Evolutionary conservation across 2,113 vertebrate genomes (phyloP).

Genomic region (Cettia cetti): DNA sequence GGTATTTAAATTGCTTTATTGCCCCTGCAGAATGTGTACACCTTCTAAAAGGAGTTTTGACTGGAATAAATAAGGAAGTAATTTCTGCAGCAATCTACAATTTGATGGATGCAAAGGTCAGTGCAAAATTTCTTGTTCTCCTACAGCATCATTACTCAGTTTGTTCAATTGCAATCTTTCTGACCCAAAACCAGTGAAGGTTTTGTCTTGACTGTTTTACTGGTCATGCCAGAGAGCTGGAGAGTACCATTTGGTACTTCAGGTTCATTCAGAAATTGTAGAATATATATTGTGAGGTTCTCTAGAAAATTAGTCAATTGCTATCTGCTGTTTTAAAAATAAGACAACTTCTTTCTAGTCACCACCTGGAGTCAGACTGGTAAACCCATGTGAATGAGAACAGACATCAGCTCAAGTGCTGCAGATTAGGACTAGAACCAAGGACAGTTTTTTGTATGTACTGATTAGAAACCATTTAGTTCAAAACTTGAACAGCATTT

Average conservation of each 20-base stretch:
- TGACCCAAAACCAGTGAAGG: neutral
- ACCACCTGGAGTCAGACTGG: neutral
- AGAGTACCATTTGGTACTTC: neutral
- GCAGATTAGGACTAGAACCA: neutral
- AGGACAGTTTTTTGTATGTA: neutral
- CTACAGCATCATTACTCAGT: neutral
- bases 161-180: neutral
- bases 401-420: neutral
- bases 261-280: neutral
- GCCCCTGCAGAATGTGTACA: slow-evolving; percentile 31
- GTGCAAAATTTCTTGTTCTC: neutral
- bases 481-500: neutral
- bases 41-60: slow-evolving; percentile 34
- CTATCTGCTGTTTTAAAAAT: neutral
- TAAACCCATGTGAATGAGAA: neutral
- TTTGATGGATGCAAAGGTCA: slow-evolving; percentile 58
- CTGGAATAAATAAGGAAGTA: slow-evolving; percentile 9
- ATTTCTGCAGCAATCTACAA: slow-evolving; percentile 48
- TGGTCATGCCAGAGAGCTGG: neutral
- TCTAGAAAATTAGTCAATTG: neutral
- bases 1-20: neutral
- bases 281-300: neutral
- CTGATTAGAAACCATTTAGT: neutral
- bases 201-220: neutral
- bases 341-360: neutral